Evolutionary conservation across 2,113 vertebrate species (phyloP), one percentile per base, ranked within the genome.

Genomic region (Mola mola): DNA sequence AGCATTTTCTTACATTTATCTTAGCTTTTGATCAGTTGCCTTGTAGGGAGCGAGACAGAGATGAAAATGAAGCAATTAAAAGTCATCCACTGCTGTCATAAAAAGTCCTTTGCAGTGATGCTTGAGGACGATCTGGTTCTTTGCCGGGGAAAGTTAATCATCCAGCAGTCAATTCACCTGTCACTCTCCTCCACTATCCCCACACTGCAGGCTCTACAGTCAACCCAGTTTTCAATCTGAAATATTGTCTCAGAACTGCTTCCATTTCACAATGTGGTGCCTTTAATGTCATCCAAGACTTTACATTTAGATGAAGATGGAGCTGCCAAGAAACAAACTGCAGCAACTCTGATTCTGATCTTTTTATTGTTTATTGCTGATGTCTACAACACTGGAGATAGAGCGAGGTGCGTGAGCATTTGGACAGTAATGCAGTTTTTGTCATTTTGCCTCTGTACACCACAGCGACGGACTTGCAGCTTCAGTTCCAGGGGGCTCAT

Each of bases 41-140:
- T 51, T 59, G 36, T 47, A 21, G 50, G 38, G 33, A 58, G 43
- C 3, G 20, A 36, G n/a, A 50, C 20, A 6, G 22, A 62, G 50
- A 66, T 59, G 67, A 56, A 79, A 79, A 79, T 79, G 41, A 72
- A 60, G 61, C 55, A 83, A 81, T 79, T 83, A 80, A 76, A 68
- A 78, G 69, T 67, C 33, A 40, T 67, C 28, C 64, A 10, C 56
- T 22, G 40, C 61, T 68, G 68, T 64, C 74, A 79, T 43, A 34
- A 78, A 68, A 72, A 55, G 28, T 55, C 13, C 38, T 77, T 75
- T 57, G 16, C 47, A 46, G 22, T 66, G 68, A 77, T 70, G 75
- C 62, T 81, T 29, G 41, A 78, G 51, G 28, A 57, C 16, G 57
- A 82, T 62, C 50, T 73, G 34, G 61, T 79, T 56, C 48, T 72